Evolutionary conservation across 2,888 invertebrate genomes (phyloP).

Genomic region (Agrotis exclamationis): DNA sequence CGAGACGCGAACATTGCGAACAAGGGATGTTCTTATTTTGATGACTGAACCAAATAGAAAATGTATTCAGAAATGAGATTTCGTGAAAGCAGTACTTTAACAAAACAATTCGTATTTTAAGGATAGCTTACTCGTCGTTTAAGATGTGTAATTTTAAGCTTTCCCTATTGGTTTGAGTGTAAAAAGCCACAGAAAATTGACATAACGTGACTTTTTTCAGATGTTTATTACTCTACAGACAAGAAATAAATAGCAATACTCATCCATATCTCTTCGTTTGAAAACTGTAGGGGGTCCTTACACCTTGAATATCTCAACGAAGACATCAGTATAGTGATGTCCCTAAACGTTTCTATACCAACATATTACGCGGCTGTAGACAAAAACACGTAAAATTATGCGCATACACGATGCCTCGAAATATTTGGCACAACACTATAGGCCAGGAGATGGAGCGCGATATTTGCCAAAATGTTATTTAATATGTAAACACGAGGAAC

Average conservation of each 20-base stretch:
- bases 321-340: conserved; percentile 43
- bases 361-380: conserved; percentile 34
- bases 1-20: conserved; percentile 16
- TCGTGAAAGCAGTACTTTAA: not conserved
- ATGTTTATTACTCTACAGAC: not conserved
- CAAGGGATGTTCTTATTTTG: not conserved
- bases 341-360: conserved; percentile 40
- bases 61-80: conserved; percentile 4
- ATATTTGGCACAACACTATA: conserved; percentile 74
- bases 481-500: conserved; percentile 59
- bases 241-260: not conserved
- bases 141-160: not conserved
- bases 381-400: conserved; percentile 73
- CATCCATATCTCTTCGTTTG: not conserved
- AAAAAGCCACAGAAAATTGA: not conserved
- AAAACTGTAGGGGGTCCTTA: not conserved
- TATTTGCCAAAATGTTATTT: conserved; percentile 64
- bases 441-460: conserved; percentile 54
- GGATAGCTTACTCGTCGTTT: not conserved
- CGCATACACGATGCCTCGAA: conserved; percentile 77
- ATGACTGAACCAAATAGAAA: conserved; percentile 27
- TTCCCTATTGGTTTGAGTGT: not conserved
- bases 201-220: not conserved
- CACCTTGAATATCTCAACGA: conserved; percentile 24
- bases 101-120: not conserved